Base-by-base conservation (phyloP, 2,888 invertebrate species). In the Thera britannica region DNA sequence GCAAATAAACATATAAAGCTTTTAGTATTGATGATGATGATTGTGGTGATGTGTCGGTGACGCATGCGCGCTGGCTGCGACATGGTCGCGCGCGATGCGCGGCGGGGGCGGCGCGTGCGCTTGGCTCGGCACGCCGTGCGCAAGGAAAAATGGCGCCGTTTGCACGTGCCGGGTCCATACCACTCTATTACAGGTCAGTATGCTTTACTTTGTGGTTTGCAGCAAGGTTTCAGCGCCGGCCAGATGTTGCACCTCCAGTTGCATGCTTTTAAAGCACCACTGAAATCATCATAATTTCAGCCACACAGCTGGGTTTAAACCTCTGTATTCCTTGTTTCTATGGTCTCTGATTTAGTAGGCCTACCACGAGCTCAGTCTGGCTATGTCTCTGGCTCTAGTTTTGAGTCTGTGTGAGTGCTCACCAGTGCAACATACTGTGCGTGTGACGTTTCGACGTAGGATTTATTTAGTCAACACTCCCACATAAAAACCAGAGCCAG, bases 51-150 rank as follows among this genome's bases (percentile, higher is more conserved):
- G 67, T 7, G 48, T 58, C 58, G 58, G 58, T 64, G 52, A 58
- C 58, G 65, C 56, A 58, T 51, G 67, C 69, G 74, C 67, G 71
- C 65, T 73, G 67, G 75, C 74, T 79, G 83, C 84, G 89, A 84
- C 83, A 91, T 91, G 91, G 76, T 77, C 82, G 86, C 86, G 82
- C 83, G 87, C 85, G 84, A 92, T 92, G 93, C 88, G 90, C 82
- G 90, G 83, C 83, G 89, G 90, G 81, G 90, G 83, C 83, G 89
- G 92, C 92, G 92, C 93, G 85, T 91, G 93, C 90, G 89, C 92
- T 79, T 87, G 89, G 88, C 89, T 92, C 77, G 92, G 91, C 84
- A 86, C 91, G 86, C 87, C 92, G 83, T 93, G 93, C 90, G 80
- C 90, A 87, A 90, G 90, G 89, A 91, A 86, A 80, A 92, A 92